Evolutionary conservation across 2,888 invertebrate species (phyloP), one percentile per base, ranked within the genome.

Genomic region (Sinotaia quadrata): DNA sequence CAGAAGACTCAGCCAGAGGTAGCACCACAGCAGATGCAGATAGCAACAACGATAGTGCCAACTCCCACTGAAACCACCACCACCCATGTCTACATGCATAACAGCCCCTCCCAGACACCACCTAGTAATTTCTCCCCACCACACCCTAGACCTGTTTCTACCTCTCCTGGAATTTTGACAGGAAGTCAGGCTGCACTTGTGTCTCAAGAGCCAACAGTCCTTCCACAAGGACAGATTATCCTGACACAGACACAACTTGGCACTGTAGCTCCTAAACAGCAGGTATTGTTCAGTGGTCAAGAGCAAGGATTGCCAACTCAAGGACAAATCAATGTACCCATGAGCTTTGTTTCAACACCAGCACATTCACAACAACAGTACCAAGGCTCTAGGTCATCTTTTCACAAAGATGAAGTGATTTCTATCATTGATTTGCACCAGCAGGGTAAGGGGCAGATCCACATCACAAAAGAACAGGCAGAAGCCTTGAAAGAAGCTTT

Each of bases 1-100:
- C 86, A 87, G 75, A 73, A 78, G 71, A 66, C 47, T 34, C 37
- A 51, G 66, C 24, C 62, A 51, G 27, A 51, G 24, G 8, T 52
- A 10, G 41, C 54, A 29, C 1, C 24, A 1, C 31, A 24, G 24
- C 54, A 54, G 54, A 52, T 56, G 21, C 75, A 76, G 51, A 71
- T 73, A 18, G 72, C 77, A 7, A 73, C 78, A 24, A 75, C 75
- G 7, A 73, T 77, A 4, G 77, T 72, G 58, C 74, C 77, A 24
- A 61, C 66, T 7, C 54, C 60, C 33, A 21, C 61, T 18, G 33
- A n/a, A n/a, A n/a, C n/a, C n/a, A n/a, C n/a, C n/a, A 47, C 58
- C 36, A 56, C 62, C 24, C 47, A 52, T 5, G 51, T 66, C 24
- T 29, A 56, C 54, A 51, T 60, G 37, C 57, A 47, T 3, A 59